A percentile compares a stretch with the other conserved stretches of the same genome.
These are phyloP conservation scores for Oriolus oriolus DNA, from an alignment of 2,113 vertebrate species.

Conservation along the genomic window DNA sequence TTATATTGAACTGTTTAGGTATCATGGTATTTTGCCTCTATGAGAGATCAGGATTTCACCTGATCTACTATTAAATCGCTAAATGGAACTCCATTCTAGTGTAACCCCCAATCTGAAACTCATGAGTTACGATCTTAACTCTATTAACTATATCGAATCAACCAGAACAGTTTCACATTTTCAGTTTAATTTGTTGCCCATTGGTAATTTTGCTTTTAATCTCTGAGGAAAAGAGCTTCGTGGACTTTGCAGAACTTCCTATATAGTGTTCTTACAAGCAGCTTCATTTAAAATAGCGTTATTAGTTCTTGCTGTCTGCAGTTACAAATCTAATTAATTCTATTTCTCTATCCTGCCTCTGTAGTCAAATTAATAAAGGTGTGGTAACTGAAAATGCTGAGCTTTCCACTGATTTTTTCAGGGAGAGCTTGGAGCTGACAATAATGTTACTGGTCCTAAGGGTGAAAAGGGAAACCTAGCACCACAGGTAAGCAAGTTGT, in stretches of 20 bases:
- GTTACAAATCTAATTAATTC: neutral
- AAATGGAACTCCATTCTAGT: neutral
- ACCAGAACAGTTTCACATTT: neutral
- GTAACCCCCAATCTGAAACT: neutral
- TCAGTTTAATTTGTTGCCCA: neutral
- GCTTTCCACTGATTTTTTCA: conserved; percentile 38
- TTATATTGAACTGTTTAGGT: neutral
- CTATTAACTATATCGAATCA: neutral
- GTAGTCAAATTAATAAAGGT: neutral
- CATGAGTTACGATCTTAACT: neutral
- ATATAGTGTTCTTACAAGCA: neutral
- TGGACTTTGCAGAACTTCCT: neutral
- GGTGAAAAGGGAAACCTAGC: conserved; percentile 78
- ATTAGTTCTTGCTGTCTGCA: neutral
- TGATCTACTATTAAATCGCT: neutral
- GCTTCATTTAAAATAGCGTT: neutral
- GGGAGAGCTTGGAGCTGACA: conserved; percentile 77
- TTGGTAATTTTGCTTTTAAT: neutral
- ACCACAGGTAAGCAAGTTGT: conserved; percentile 60
- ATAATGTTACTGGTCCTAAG: conserved; percentile 65
- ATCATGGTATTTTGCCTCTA: neutral
- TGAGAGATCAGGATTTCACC: neutral
- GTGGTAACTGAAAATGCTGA: neutral
- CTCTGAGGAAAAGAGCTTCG: neutral
- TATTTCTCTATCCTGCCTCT: neutral